Percentiles rank a stretch among this genome's conserved stretches.
Conservation (phyloP, 2,113 vertebrate genomes). For the Tachysurus vachellii region DNA sequence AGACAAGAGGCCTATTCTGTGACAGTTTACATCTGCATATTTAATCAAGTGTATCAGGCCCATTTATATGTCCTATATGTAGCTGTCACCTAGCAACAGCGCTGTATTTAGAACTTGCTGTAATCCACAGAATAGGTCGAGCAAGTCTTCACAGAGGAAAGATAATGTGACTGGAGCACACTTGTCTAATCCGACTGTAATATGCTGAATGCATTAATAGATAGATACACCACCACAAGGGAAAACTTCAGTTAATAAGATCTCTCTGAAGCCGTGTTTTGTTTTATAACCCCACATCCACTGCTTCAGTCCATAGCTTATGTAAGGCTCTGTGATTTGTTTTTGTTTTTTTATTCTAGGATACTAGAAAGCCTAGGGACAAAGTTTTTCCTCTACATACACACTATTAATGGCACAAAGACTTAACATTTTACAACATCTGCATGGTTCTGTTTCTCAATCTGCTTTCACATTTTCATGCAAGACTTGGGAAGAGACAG, state of each 20-base stretch:
- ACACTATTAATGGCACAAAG: not conserved
- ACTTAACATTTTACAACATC: not conserved
- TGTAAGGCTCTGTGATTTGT: not conserved
- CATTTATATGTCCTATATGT: constrained; percentile 40
- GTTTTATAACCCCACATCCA: not conserved
- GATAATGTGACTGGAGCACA: constrained; percentile 47
- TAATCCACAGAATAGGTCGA: constrained; percentile 61
- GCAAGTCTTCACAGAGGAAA: constrained; percentile 55
- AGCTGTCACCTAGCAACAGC: constrained; percentile 71
- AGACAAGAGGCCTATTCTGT: constrained; percentile 1
- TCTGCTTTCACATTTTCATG: not conserved
- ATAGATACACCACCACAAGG: constrained; percentile 30
- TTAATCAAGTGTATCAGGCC: constrained; percentile 35
- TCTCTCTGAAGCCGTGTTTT: not conserved
- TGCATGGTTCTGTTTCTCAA: not conserved
- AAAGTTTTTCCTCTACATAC: not conserved
- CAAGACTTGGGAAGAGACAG: not conserved
- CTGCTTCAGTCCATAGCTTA: not conserved
- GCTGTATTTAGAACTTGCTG: constrained; percentile 67
- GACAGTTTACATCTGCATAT: not conserved
- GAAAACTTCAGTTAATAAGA: constrained; percentile 20
- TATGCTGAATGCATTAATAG: constrained; percentile 35
- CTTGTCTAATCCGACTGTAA: constrained; percentile 35
- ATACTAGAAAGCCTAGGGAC: not conserved
- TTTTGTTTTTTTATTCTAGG: not conserved